phyloP scores from a whole-genome alignment of 1,140 invertebrate genomes.

The Macrobrachium rosenbergii region DNA sequence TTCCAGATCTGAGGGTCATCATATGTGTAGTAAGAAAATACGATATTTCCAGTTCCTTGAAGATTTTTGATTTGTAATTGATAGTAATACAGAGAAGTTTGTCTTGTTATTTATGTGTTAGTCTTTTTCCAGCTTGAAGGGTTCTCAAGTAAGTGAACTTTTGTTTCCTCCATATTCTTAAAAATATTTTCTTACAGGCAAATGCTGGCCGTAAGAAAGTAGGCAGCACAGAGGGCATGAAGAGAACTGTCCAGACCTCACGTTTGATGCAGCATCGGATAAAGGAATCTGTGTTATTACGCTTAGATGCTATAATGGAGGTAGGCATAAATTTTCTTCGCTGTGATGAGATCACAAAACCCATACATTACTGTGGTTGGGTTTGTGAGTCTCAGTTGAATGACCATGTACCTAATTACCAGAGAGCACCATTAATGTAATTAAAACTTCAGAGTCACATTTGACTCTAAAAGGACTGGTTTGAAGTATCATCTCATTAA shows the following conservation, averaged over 20 bases:
- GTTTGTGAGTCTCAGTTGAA: not conserved
- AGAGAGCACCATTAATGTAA: not conserved
- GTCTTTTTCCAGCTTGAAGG: not conserved
- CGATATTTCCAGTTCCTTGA: too few species aligned
- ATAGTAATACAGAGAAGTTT: not conserved
- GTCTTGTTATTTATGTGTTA: not conserved
- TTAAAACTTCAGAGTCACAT: too few species aligned
- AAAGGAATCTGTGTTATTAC: constrained; percentile 79
- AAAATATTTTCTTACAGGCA: constrained; percentile 73
- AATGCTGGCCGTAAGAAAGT: constrained; percentile 89
- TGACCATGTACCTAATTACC: not conserved
- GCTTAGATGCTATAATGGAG: constrained; percentile 79
- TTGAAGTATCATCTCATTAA: too few species aligned
- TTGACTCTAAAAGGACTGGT: too few species aligned
- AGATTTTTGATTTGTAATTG: too few species aligned
- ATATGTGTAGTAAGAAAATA: constrained; percentile 83
- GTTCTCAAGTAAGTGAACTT: too few species aligned
- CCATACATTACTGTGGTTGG: not conserved
- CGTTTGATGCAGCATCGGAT: constrained; percentile 84
- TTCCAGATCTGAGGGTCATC: constrained; percentile 91
- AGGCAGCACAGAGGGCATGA: constrained; percentile 94
- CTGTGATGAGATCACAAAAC: not conserved
- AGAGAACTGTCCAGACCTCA: constrained; percentile 84
- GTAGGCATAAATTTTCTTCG: constrained; percentile 66
- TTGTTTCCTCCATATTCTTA: not conserved